Conservation (phyloP, 2,113 vertebrate genomes). For the Dromaius novaehollandiae region DNA sequence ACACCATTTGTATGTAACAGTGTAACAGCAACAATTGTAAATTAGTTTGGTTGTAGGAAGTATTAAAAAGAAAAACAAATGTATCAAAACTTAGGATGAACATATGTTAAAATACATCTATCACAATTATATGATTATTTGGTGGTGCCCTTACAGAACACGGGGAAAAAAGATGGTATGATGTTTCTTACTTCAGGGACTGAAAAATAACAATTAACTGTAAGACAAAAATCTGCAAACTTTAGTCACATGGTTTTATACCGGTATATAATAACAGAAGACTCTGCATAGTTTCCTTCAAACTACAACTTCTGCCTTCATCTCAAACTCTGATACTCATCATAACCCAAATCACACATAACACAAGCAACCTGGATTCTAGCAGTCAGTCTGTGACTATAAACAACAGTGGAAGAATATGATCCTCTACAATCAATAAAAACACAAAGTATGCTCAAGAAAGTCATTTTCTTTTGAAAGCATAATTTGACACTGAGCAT, state of each 20-base stretch:
- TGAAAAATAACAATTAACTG: background rate
- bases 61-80: background rate
- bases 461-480: background rate
- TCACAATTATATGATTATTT: background rate
- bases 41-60: background rate
- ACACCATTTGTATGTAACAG: background rate
- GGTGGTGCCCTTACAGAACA: no score
- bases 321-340: background rate
- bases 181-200: background rate
- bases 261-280: background rate
- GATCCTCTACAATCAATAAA: background rate
- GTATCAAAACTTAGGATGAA: background rate
- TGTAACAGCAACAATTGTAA: background rate
- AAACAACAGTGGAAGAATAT: background rate
- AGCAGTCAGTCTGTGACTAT: background rate
- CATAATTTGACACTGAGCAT: background rate
- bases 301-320: background rate
- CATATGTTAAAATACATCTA: background rate
- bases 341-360: background rate
- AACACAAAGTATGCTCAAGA: background rate
- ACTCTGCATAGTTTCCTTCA: background rate
- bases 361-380: background rate
- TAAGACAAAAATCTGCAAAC: background rate
- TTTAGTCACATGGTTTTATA: background rate
- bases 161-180: background rate